phyloP scores from a whole-genome alignment of 2,888 invertebrate species.

The Elegia similella region DNA sequence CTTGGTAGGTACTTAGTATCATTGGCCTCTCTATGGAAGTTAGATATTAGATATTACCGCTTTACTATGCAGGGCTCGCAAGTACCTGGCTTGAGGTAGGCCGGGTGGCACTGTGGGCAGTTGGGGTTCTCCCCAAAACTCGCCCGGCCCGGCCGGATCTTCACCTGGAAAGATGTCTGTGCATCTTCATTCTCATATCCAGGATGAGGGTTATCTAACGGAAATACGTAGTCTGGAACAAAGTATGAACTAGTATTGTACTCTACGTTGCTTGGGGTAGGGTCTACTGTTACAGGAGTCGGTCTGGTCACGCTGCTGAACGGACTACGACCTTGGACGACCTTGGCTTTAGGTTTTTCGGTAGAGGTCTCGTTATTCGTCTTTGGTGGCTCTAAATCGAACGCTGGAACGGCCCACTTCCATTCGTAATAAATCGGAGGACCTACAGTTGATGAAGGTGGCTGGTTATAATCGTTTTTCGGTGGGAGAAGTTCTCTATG shows the following conservation, averaged over 20 bases:
- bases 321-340: conserved; percentile 50
- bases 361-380: conserved; percentile 55
- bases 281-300: conserved; percentile 47
- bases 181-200: conserved; percentile 79
- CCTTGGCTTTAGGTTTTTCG: conserved; percentile 39
- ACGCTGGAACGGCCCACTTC: conserved; percentile 84
- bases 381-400: conserved; percentile 81
- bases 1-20: conserved; percentile 1
- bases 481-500: conserved; percentile 77
- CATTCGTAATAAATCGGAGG: conserved; percentile 85
- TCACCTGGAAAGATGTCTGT: conserved; percentile 83
- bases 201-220: conserved; percentile 81
- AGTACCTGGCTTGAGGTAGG: conserved; percentile 82
- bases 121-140: conserved; percentile 82
- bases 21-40: no score
- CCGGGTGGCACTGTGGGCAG: conserved; percentile 85
- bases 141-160: conserved; percentile 65
- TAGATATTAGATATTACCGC: conserved; percentile 48
- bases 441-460: conserved; percentile 78
- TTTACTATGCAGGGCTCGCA: conserved; percentile 84
- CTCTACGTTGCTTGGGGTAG: conserved; percentile 60
- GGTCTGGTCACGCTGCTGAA: conserved; percentile 58
- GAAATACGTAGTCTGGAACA: conserved; percentile 83
- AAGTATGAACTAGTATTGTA: conserved; percentile 83
- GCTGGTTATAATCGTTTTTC: conserved; percentile 62